These are phyloP conservation scores for Thecocarcelia acutangulata DNA, from an alignment of 2,888 invertebrate genomes.

Conservation along the genomic window DNA sequence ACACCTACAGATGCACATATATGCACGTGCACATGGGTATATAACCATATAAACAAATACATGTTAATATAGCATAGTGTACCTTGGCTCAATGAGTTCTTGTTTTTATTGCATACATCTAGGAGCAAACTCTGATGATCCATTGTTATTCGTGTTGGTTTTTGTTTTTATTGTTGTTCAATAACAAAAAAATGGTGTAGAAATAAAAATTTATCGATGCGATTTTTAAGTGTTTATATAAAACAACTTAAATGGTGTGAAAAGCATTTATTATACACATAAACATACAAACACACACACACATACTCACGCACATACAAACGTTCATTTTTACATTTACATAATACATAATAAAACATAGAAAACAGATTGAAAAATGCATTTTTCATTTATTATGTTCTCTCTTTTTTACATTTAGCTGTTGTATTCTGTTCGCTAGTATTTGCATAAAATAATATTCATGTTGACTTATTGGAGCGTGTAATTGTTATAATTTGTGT, in stretches of 20 bases:
- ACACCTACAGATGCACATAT: not conserved
- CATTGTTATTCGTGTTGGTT: slow-evolving; percentile 52
- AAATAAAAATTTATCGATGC: slow-evolving; percentile 55
- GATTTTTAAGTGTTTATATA: slow-evolving; percentile 50
- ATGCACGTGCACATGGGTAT: not conserved
- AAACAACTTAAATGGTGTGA: slow-evolving; percentile 64
- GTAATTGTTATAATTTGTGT: slow-evolving; percentile 55
- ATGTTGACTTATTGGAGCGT: slow-evolving; percentile 59
- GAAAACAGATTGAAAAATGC: slow-evolving; percentile 42
- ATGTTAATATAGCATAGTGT: not conserved
- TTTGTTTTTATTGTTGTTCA: slow-evolving; percentile 38
- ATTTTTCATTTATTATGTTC: slow-evolving; percentile 30
- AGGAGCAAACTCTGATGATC: not conserved
- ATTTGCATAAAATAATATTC: slow-evolving; percentile 43
- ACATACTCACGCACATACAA: not conserved
- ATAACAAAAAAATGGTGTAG: slow-evolving; percentile 25
- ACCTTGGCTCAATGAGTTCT: not conserved
- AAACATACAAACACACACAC: slow-evolving; percentile 1
- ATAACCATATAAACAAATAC: too few species aligned
- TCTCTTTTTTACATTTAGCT: not conserved
- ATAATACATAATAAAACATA: slow-evolving; percentile 25
- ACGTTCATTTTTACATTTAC: not conserved
- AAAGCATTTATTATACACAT: slow-evolving; percentile 43
- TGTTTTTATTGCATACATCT: slow-evolving; percentile 19
- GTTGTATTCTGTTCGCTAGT: not conserved